Conservation (phyloP, 2,888 invertebrate species). For the Sesia apiformis region DNA sequence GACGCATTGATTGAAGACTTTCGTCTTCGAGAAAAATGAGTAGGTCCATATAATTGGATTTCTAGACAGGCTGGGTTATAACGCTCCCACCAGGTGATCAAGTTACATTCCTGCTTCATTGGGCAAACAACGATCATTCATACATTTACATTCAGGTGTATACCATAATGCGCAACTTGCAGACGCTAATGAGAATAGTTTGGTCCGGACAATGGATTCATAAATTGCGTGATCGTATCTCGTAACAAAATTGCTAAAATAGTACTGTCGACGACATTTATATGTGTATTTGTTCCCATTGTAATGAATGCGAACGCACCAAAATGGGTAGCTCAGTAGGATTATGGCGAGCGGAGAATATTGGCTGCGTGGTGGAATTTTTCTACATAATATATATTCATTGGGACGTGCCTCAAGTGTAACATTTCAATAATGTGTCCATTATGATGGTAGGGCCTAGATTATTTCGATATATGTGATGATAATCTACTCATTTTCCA, state of each 20-base stretch:
- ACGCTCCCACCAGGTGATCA: constrained; percentile 5
- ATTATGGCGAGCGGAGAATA: not conserved
- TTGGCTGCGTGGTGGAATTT: too few relatives aligned
- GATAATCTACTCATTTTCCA: too few relatives aligned
- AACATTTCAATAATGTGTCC: too few relatives aligned
- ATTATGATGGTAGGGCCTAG: too few relatives aligned
- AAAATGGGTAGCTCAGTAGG: constrained; percentile 22
- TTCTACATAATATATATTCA: too few relatives aligned
- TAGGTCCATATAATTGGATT: too few relatives aligned
- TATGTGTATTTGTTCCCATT: constrained; percentile 52
- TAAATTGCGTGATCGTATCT: constrained; percentile 57
- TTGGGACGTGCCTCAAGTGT: too few relatives aligned
- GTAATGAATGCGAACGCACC: constrained; percentile 41
- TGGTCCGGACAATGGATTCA: constrained; percentile 50
- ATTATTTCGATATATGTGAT: too few relatives aligned
- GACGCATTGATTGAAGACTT: too few relatives aligned
- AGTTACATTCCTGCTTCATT: constrained; percentile 9
- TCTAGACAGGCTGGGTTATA: too few relatives aligned
- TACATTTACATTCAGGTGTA: constrained; percentile 16
- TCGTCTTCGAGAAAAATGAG: too few relatives aligned
- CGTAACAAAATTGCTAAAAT: constrained; percentile 47
- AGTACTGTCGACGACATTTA: constrained; percentile 41
- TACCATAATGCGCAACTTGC: constrained; percentile 17
- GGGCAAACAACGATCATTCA: constrained; percentile 25
- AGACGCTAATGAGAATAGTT: constrained; percentile 56